phyloP scores from a whole-genome alignment of 2,113 vertebrate genomes.

The Rhizomys pruinosus region DNA sequence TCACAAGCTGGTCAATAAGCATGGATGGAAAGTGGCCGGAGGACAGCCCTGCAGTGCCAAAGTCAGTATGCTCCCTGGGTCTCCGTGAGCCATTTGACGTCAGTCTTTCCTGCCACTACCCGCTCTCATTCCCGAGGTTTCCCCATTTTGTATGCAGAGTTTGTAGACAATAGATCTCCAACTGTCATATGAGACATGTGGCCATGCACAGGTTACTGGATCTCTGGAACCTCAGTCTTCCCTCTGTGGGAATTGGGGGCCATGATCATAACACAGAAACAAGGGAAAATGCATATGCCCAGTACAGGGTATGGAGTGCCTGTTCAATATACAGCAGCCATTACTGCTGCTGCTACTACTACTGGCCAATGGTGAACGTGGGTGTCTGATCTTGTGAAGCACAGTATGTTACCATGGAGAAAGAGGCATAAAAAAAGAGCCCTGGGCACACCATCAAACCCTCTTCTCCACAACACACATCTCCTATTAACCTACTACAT shows the following conservation, averaged over 20 bases:
- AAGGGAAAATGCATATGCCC: rapidly evolving
- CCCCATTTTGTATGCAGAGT: not conserved
- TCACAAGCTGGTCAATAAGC: not conserved
- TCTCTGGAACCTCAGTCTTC: not conserved
- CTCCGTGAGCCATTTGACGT: not conserved
- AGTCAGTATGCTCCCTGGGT: not conserved
- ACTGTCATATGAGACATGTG: not conserved
- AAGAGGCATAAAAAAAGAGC: not conserved
- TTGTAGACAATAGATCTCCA: not conserved
- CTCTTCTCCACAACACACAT: not conserved
- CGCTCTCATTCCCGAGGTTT: not conserved
- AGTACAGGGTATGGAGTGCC: not conserved
- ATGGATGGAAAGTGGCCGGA: not conserved
- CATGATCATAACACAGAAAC: not conserved
- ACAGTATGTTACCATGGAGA: not conserved
- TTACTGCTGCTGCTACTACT: too few relatives aligned
- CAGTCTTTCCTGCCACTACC: not conserved
- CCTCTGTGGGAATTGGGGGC: not conserved
- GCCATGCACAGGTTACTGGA: not conserved
- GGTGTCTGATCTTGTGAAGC: not conserved
- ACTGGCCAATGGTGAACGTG: not conserved
- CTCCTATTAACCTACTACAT: not conserved
- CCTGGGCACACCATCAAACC: not conserved
- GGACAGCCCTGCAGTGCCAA: not conserved
- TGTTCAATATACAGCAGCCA: not conserved